Conservation (phyloP, 2,797 vertebrate species). For the Morelia viridis region DNA sequence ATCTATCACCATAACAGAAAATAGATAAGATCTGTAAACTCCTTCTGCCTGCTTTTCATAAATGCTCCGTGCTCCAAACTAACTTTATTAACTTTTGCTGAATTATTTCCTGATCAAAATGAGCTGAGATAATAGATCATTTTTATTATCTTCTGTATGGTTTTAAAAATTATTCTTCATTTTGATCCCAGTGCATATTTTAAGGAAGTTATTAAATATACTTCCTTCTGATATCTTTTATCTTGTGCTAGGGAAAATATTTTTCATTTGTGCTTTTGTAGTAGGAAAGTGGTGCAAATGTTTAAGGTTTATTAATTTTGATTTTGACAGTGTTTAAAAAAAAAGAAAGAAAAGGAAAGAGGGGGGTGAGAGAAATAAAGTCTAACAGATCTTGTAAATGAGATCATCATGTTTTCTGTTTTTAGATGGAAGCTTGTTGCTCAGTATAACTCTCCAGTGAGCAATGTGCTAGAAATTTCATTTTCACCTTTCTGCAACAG, state of each 20-base stretch:
- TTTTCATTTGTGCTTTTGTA: constrained; percentile 45
- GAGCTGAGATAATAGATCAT: constrained; percentile 61
- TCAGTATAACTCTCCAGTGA: constrained; percentile 16
- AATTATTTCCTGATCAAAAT: constrained; percentile 68
- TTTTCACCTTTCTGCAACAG: constrained; percentile 28
- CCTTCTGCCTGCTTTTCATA: constrained; percentile 58
- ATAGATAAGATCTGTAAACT: constrained; percentile 48
- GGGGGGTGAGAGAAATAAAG: neutral
- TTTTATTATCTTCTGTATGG: constrained; percentile 66
- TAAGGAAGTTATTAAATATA: constrained; percentile 67
- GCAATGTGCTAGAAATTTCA: neutral
- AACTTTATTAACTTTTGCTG: constrained; percentile 29
- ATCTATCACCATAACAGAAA: constrained; percentile 43
- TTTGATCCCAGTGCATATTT: constrained; percentile 59
- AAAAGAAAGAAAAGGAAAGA: neutral
- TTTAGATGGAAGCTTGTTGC: constrained; percentile 12
- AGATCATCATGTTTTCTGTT: constrained; percentile 39
- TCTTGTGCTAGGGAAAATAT: constrained; percentile 50
- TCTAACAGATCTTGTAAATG: constrained; percentile 18
- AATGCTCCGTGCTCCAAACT: constrained; percentile 43
- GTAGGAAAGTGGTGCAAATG: constrained; percentile 41
- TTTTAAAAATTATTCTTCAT: constrained; percentile 57
- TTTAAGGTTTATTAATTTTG: constrained; percentile 42
- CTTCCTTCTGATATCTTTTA: constrained; percentile 60
- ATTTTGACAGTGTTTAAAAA: constrained; percentile 44